Evolutionary conservation across 1,140 invertebrate species (phyloP), one percentile per base, ranked within the genome.

Genomic region (Zaprionus nigranus): DNA sequence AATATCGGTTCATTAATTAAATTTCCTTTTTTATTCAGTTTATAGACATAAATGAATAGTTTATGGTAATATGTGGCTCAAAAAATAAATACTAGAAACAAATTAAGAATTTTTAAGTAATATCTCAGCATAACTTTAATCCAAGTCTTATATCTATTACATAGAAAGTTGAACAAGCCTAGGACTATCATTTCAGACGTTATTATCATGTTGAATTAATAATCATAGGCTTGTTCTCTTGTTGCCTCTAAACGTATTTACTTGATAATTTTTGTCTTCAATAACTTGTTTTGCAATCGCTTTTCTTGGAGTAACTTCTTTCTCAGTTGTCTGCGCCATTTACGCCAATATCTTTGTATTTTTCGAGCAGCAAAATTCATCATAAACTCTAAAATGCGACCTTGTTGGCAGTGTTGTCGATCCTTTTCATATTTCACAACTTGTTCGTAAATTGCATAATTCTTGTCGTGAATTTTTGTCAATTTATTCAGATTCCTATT

Each of bases 1-100:
- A 75, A 65, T 78, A 85, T 43, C 46, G 71, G 58, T 79, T 81
- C 84, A 84, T 81, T 81, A 87, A 87, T 84, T 87, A 76, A 88
- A 88, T 87, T 81, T 40, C 26, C 22, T 30, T 46, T 68, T 69
- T 54, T 63, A 67, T 70, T 68, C 60, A 57, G 46, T 46, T 54
- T 17, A 67, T 70, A 75, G 66, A 60, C 53, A 72, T 64, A 65
- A 71, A 69, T 73, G 51, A 71, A 77, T 78, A 67, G 78, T 65
- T 73, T 64, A 73, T 65, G 57, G 13, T 57, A 58, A 60, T 75
- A 65, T 3, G 11, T 5, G 13, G 34, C 24, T 34, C 36, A 43
- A 24, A 22, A 40, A 60, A 46, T 5, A 15, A 4, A 46, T 11
- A 24, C 17, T 3, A 26, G 24, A 15, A 22, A 30, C 4, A n/a